Conservation (phyloP, 2,888 invertebrate species). For the Creontiades dilutus region DNA sequence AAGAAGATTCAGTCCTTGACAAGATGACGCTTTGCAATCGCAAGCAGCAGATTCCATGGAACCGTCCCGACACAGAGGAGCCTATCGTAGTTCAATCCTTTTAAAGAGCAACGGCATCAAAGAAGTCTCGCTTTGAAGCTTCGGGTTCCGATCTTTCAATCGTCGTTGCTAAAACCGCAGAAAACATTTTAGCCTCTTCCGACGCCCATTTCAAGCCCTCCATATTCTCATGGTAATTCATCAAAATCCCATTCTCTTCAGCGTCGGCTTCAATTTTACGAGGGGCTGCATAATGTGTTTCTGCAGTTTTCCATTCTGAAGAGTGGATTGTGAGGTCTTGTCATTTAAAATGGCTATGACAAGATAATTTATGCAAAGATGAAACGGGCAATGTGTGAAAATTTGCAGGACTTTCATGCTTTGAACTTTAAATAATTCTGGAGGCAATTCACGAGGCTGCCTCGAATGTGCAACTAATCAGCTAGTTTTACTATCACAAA, state of each 20-base stretch:
- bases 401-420: neutral
- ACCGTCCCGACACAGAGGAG: neutral
- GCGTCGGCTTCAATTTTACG: neutral
- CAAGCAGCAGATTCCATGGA: neutral
- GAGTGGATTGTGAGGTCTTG: neutral
- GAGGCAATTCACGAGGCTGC: too few relatives aligned
- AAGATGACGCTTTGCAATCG: neutral
- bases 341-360: neutral
- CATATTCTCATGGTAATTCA: conserved; percentile 16
- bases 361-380: neutral
- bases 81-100: neutral
- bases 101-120: neutral
- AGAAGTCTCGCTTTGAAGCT: neutral
- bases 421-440: too few relatives aligned
- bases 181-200: neutral
- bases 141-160: neutral
- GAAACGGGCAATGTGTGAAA: neutral
- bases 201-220: neutral
- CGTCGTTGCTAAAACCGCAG: neutral
- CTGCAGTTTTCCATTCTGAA: neutral
- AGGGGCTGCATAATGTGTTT: neutral
- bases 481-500: too few relatives aligned
- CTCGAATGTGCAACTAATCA: too few relatives aligned
- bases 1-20: neutral
- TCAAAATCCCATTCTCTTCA: neutral